Conservation (phyloP, 2,797 vertebrate species). For the Phaenicophaeus curvirostris region DNA sequence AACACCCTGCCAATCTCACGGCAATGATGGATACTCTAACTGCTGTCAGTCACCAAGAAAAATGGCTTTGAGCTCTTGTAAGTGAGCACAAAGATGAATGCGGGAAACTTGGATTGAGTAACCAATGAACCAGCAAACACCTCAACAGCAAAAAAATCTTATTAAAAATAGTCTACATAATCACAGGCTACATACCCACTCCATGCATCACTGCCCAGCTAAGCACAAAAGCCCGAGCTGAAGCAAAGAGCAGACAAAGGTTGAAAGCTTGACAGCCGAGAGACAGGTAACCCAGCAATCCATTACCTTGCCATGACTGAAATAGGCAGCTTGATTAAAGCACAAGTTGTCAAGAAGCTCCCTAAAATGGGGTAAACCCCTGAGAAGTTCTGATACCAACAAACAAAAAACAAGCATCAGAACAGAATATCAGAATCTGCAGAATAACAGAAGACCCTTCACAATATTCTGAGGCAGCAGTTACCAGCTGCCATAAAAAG, state of each 20-base stretch:
- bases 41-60: neutral
- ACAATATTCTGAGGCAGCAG: neutral
- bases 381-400: neutral
- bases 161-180: neutral
- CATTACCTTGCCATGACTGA: neutral
- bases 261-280: neutral
- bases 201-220: neutral
- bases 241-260: neutral
- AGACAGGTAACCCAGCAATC: neutral
- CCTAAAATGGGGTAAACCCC: accelerated
- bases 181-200: neutral
- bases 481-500: neutral
- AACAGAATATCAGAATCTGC: no score
- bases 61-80: neutral
- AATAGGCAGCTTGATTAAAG: neutral
- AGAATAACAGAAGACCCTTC: neutral
- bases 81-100: neutral
- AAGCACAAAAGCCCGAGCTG: neutral
- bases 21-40: accelerated
- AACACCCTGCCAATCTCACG: neutral
- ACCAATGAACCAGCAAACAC: neutral
- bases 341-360: neutral
- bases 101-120: neutral
- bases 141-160: neutral
- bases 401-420: no score